phyloP scores from a whole-genome alignment of 92 coral and sea anemone genomes.

The Epizoanthus ramosus region DNA sequence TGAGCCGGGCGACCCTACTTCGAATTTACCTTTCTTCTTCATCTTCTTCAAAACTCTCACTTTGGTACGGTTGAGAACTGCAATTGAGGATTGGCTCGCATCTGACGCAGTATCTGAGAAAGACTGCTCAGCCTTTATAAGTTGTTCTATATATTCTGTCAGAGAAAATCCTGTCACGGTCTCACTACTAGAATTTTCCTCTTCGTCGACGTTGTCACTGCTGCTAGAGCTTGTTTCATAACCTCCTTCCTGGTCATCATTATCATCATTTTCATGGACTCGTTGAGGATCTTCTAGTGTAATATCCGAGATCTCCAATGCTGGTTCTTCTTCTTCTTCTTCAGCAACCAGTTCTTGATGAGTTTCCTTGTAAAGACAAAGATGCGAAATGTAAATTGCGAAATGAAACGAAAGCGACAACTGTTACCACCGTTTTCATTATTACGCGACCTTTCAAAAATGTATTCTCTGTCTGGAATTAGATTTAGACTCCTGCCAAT shows the following conservation, averaged over 20 bases:
- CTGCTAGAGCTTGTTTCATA: neutral
- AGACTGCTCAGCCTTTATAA: constrained; percentile 16
- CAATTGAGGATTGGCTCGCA: constrained; percentile 18
- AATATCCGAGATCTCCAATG: neutral
- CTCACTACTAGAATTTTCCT: neutral
- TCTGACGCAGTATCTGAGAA: constrained; percentile 29
- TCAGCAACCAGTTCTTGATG: neutral
- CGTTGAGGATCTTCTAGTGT: neutral
- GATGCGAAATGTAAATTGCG: neutral
- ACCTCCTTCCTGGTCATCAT: neutral
- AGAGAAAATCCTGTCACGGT: neutral
- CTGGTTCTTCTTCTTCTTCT: neutral
- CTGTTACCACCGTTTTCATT: too few species aligned
- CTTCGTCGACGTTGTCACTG: neutral
- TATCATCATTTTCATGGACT: neutral
- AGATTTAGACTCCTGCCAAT: too few species aligned
- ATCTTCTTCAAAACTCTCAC: constrained; percentile 19
- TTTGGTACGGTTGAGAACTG: constrained; percentile 4
- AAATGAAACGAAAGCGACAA: too few species aligned
- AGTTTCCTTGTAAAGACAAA: neutral
- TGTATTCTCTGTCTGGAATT: too few species aligned
- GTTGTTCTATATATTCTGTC: neutral
- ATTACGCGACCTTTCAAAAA: too few species aligned
- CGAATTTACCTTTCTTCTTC: neutral
- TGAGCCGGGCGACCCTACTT: neutral